These are phyloP conservation scores for Pangasius larnaudii DNA, from an alignment of 2,797 vertebrate genomes.

Conservation along the genomic window DNA sequence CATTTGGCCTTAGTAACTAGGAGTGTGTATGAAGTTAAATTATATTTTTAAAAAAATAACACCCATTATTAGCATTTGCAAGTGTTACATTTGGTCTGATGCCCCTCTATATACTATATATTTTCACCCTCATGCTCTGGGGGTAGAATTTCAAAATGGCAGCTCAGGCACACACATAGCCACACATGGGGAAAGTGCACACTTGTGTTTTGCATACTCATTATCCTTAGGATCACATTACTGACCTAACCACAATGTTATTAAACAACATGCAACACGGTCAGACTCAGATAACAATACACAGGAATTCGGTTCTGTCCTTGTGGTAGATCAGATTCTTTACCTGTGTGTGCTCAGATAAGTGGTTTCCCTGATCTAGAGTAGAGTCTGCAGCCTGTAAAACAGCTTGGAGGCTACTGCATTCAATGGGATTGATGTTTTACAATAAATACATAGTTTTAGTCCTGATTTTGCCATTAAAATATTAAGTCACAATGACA, in stretches of 20 bases:
- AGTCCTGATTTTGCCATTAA: no score
- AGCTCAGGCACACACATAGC: neutral
- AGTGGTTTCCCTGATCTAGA: neutral
- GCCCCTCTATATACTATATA: neutral
- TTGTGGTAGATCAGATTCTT: neutral
- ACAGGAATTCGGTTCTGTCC: neutral
- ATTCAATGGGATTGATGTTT: neutral
- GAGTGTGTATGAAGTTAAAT: neutral
- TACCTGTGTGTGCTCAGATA: neutral
- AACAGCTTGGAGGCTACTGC: neutral
- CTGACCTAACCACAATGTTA: neutral
- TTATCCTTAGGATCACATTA: neutral
- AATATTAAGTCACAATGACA: no score
- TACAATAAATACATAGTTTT: neutral
- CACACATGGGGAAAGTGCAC: neutral
- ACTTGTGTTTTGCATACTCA: neutral
- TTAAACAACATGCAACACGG: neutral
- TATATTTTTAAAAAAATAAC: neutral
- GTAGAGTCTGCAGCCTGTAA: neutral
- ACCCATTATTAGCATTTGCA: neutral
- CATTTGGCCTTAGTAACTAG: neutral
- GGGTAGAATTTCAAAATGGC: neutral
- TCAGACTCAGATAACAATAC: neutral
- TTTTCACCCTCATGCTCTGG: neutral
- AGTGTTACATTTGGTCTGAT: neutral